A percentile compares a stretch with the other conserved stretches of the same genome.
These are phyloP conservation scores for Echinarachnius parma DNA, from an alignment of 53 echinoderm and acorn worm genomes.

Conservation along the genomic window DNA sequence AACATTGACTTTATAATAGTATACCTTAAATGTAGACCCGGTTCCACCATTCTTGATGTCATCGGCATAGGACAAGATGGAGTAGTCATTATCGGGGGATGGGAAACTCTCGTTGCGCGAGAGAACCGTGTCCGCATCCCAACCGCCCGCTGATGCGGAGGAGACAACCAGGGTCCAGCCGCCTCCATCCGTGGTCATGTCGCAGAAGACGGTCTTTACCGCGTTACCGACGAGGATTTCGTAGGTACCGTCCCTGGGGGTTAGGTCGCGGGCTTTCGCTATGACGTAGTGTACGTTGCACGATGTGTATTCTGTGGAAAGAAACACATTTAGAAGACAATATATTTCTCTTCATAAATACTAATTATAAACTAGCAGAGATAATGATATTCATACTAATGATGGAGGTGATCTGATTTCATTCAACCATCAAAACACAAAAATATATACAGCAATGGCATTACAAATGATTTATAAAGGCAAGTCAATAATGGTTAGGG, in stretches of 20 bases:
- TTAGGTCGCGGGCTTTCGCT: conserved; percentile 39
- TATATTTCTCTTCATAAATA: too few species aligned
- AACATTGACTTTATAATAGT: too few species aligned
- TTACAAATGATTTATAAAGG: too few species aligned
- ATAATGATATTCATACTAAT: too few species aligned
- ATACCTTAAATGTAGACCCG: conserved; percentile 62
- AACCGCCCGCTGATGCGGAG: conserved; percentile 50
- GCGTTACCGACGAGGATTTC: conserved; percentile 22
- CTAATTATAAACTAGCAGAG: too few species aligned
- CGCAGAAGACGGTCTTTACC: conserved; percentile 57
- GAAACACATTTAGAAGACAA: too few species aligned
- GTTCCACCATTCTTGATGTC: conserved; percentile 49
- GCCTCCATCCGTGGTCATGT: conserved; percentile 74
- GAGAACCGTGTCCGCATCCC: conserved; percentile 33
- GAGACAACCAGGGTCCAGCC: conserved; percentile 82
- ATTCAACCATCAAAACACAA: too few species aligned
- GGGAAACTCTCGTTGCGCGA: conserved; percentile 49
- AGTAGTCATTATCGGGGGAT: conserved; percentile 61
- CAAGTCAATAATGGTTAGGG: too few species aligned
- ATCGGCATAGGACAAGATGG: conserved; percentile 66
- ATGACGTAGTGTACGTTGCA: conserved; percentile 71
- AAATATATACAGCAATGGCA: too few species aligned
- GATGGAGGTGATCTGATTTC: too few species aligned
- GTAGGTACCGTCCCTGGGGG: conserved; percentile 56
- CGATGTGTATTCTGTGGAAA: conserved; percentile 56